phyloP scores from a whole-genome alignment of 1,140 invertebrate genomes.

The Dendroctonus valens region DNA sequence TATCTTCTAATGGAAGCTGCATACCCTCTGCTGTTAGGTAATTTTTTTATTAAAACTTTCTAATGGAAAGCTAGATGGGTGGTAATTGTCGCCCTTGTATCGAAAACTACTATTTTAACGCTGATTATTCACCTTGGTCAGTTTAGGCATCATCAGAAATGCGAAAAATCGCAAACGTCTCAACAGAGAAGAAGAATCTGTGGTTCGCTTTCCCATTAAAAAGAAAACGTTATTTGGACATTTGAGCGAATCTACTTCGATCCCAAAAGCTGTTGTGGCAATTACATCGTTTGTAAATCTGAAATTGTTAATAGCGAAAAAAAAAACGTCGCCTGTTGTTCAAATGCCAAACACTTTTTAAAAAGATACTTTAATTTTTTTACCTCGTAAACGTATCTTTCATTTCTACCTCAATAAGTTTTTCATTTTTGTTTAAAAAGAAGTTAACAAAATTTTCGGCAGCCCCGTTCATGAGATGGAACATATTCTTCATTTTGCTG shows the following conservation, averaged over 20 bases:
- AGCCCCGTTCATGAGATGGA: conserved; percentile 42
- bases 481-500: conserved; percentile 49
- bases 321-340: not conserved
- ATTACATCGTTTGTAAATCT: conserved; percentile 47
- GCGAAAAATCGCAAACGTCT: conserved; percentile 28
- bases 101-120: too few species aligned
- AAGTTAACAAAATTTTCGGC: conserved; percentile 41
- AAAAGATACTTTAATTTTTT: too few species aligned
- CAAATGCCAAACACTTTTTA: not conserved
- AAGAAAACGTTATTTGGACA: conserved; percentile 47
- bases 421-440: conserved; percentile 36
- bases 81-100: too few species aligned
- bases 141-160: conserved; percentile 29
- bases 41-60: too few species aligned
- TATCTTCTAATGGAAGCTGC: too few species aligned
- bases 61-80: too few species aligned
- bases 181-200: conserved; percentile 42
- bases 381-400: too few species aligned
- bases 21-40: too few species aligned
- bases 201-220: conserved; percentile 40
- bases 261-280: conserved; percentile 46
- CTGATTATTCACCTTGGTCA: conserved; percentile 22
- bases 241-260: conserved; percentile 45
- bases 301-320: conserved; percentile 3
- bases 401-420: conserved; percentile 12